Evolutionary conservation across 2,113 vertebrate genomes (phyloP).

Genomic region (Rhinolophus ferrumequinum): DNA sequence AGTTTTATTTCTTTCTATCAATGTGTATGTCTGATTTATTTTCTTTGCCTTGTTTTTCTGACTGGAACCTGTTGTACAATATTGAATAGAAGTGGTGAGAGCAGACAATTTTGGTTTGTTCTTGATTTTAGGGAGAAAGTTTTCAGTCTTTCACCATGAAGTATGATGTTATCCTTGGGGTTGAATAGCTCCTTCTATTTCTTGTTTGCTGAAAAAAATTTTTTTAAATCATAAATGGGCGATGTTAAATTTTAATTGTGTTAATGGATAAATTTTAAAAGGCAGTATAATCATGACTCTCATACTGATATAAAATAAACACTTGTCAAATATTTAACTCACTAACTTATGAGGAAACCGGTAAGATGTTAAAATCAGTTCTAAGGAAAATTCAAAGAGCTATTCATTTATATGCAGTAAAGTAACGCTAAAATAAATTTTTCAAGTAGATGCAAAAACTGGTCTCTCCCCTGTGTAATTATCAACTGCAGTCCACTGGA

Average conservation of each 20-base stretch:
- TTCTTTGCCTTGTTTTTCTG: background rate
- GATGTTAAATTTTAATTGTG: conserved; percentile 17
- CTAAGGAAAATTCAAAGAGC: background rate
- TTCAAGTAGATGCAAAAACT: conserved; percentile 9
- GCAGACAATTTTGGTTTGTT: background rate
- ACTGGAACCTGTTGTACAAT: background rate
- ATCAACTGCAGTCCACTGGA: background rate
- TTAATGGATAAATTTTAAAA: background rate
- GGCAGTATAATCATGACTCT: background rate
- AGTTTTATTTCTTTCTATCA: background rate
- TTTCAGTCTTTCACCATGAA: background rate
- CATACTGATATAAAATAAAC: background rate
- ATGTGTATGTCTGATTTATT: background rate
- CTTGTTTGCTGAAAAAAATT: background rate
- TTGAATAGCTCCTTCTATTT: background rate
- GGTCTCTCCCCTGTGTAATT: background rate
- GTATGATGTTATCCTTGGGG: background rate
- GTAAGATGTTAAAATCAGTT: conserved; percentile 33
- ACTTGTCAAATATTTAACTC: background rate
- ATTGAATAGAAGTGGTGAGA: background rate
- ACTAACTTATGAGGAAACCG: background rate
- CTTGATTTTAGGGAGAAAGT: background rate
- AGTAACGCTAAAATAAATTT: background rate
- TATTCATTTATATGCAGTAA: background rate
- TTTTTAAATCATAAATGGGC: background rate